Conservation (phyloP, 2,797 vertebrate species). For the Cuculus canorus region DNA sequence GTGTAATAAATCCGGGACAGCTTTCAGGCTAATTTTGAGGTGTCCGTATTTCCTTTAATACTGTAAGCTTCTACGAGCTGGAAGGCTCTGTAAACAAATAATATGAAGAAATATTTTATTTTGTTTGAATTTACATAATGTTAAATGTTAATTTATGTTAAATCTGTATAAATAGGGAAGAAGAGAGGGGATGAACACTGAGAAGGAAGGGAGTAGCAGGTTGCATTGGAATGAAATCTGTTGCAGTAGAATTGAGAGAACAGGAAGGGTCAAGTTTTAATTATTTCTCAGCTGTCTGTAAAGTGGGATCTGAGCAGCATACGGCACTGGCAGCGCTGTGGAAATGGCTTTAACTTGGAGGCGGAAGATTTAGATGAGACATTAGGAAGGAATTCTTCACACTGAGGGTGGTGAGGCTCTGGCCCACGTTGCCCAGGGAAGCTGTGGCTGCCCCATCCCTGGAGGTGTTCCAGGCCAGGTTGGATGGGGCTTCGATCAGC, state of each 20-base stretch:
- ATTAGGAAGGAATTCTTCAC: too few species aligned
- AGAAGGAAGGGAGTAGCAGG: background rate
- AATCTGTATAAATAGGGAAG: background rate
- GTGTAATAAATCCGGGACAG: constrained; percentile 1
- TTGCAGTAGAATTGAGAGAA: background rate
- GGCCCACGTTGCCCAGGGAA: too few species aligned
- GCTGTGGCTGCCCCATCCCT: too few species aligned
- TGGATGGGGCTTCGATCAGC: too few species aligned
- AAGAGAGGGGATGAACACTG: background rate
- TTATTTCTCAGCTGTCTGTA: background rate
- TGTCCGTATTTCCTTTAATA: background rate
- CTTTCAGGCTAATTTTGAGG: background rate
- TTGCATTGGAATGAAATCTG: background rate
- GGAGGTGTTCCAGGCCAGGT: too few species aligned
- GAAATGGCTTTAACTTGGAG: background rate
- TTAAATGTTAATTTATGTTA: too few species aligned
- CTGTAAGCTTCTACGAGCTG: background rate
- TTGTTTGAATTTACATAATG: background rate
- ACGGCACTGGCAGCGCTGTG: background rate
- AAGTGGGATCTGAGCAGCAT: background rate
- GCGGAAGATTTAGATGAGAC: too few species aligned
- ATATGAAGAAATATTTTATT: background rate
- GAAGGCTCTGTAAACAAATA: background rate
- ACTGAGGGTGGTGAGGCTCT: too few species aligned
- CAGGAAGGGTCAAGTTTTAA: background rate